phyloP scores from a whole-genome alignment of 2,113 vertebrate genomes.

The Nansenia antarctica region DNA sequence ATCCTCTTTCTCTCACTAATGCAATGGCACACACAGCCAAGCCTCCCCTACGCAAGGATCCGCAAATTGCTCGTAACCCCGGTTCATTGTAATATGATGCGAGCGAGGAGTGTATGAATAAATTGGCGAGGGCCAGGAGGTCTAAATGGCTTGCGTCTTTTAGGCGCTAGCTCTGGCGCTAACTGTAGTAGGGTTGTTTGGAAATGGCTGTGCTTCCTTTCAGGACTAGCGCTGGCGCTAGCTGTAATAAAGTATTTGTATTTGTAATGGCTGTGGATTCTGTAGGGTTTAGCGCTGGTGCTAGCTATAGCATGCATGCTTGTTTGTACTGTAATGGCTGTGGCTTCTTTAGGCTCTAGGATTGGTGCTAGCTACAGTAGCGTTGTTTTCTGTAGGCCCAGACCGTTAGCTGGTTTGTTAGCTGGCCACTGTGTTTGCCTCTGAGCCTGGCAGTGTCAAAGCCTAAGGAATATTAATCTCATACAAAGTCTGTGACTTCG shows the following conservation, averaged over 20 bases:
- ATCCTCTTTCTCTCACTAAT: neutral
- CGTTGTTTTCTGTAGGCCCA: constrained; percentile 35
- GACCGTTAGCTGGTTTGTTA: constrained; percentile 37
- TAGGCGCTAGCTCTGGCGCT: neutral
- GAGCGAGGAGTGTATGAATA: neutral
- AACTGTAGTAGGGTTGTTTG: too few species aligned
- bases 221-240: neutral
- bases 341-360: too few species aligned
- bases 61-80: constrained; percentile 10
- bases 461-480: constrained; percentile 57
- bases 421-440: constrained; percentile 36
- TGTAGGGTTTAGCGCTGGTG: too few species aligned
- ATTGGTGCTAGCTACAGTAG: neutral
- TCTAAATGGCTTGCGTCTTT: neutral
- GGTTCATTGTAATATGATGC: neutral
- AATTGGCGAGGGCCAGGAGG: neutral
- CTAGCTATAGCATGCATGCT: too few species aligned
- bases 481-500: constrained; percentile 35
- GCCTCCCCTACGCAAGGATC: neutral
- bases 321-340: too few species aligned
- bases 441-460: constrained; percentile 27
- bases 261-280: too few species aligned
- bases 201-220: neutral
- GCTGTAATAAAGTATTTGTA: too few species aligned
- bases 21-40: neutral